Evolutionary conservation across 2,797 vertebrate genomes (phyloP).

Genomic region (Myotis myotis): DNA sequence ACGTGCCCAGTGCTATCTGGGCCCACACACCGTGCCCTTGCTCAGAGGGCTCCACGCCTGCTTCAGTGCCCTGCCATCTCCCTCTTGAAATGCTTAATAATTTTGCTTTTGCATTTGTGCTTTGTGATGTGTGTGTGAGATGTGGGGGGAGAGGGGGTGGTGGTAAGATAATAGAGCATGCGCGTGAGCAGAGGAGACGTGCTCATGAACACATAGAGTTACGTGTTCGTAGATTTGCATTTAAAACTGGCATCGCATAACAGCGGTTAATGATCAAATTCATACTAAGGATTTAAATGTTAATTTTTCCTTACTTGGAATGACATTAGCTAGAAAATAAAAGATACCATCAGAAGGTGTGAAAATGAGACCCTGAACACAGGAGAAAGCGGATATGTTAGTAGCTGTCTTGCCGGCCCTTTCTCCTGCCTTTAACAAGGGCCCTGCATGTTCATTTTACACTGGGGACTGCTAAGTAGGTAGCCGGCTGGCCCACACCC

Average conservation of each 20-base stretch:
- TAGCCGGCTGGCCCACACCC: not conserved
- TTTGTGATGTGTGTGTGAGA: not conserved
- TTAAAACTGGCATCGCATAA: not conserved
- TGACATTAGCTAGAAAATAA: not conserved
- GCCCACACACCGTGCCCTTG: not conserved
- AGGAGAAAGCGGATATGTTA: not conserved
- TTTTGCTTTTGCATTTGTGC: not conserved
- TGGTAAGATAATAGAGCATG: not conserved
- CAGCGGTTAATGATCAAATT: not conserved
- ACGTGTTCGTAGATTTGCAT: not conserved
- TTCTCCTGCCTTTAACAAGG: not conserved
- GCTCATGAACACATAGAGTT: not conserved
- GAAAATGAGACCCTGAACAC: not conserved
- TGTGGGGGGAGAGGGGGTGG: accelerated
- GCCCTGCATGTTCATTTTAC: not conserved
- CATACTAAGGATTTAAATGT: not conserved
- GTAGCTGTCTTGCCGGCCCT: not conserved
- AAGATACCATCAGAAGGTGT: not conserved
- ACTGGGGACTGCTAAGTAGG: not conserved
- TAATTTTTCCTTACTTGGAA: slow-evolving; percentile 27
- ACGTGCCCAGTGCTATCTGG: not conserved
- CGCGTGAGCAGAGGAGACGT: not conserved
- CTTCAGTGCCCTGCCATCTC: not conserved
- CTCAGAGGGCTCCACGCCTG: not conserved
- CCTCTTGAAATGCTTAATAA: not conserved